phyloP scores from a whole-genome alignment of 2,888 invertebrate species.

The Agapetus fuscipes region DNA sequence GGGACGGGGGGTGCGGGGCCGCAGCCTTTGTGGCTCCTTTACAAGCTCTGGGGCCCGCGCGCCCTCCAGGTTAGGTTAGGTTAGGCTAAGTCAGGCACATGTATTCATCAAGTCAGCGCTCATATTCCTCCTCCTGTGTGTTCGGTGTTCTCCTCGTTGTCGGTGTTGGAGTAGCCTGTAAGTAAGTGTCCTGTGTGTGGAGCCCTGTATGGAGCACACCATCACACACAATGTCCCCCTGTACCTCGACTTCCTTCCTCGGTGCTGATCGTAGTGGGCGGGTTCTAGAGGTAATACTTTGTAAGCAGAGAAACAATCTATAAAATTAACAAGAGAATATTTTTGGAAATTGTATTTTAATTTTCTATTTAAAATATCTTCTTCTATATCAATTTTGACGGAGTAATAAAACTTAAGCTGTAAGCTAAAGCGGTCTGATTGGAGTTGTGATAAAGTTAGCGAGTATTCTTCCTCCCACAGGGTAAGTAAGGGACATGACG shows the following conservation, averaged over 20 bases:
- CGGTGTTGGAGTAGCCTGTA: constrained; percentile 9
- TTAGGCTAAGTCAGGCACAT: constrained; percentile 35
- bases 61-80: constrained; percentile 3
- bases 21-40: constrained; percentile 19
- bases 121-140: constrained; percentile 13
- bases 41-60: constrained; percentile 13
- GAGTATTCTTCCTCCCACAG: constrained; percentile 19
- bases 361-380: constrained; percentile 10
- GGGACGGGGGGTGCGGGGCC: constrained; percentile 1
- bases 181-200: constrained; percentile 1
- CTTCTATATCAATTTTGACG: constrained; percentile 13
- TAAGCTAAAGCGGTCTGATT: constrained; percentile 12
- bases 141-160: constrained; percentile 17
- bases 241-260: constrained; percentile 14
- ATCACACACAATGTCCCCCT: constrained; percentile 6
- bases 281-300: not conserved
- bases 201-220: not conserved
- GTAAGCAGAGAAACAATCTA: too few relatives aligned
- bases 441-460: constrained; percentile 19
- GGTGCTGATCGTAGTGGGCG: constrained; percentile 19
- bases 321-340: too few relatives aligned
- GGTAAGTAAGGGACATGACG: too few relatives aligned
- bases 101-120: constrained; percentile 49
- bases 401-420: constrained; percentile 3
- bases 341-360: constrained; percentile 17